These are phyloP conservation scores for Erythrolamprus reginae DNA, from an alignment of 2,113 vertebrate genomes.

Conservation along the genomic window DNA sequence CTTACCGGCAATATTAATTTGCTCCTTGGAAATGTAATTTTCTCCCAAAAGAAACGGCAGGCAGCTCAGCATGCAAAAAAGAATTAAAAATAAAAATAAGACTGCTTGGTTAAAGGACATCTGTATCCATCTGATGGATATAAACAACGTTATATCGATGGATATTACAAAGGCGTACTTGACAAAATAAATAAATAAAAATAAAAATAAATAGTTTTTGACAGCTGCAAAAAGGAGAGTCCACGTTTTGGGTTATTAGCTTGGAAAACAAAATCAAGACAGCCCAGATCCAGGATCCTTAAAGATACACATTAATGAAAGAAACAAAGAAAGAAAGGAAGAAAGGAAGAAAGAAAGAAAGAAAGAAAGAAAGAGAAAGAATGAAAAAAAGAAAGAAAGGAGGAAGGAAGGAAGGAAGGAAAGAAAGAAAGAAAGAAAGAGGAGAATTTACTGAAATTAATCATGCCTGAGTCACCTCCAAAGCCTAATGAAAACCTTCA, in stretches of 20 bases:
- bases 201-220: slow-evolving; percentile 35
- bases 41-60: slow-evolving; percentile 41
- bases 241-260: slow-evolving; percentile 59
- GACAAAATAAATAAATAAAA: too few species aligned
- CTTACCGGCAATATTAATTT: slow-evolving; percentile 23
- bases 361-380: too few species aligned
- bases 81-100: too few species aligned
- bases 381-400: too few species aligned
- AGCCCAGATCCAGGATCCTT: slow-evolving; percentile 49
- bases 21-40: slow-evolving; percentile 31
- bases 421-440: slow-evolving; percentile 15
- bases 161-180: too few species aligned
- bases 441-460: slow-evolving; percentile 48
- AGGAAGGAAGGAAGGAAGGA: too few species aligned
- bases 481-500: slow-evolving; percentile 67
- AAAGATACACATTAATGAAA: slow-evolving; percentile 57
- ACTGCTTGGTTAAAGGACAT: too few species aligned
- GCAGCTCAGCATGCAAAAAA: slow-evolving; percentile 50
- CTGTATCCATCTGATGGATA: too few species aligned
- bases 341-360: too few species aligned
- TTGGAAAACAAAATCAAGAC: slow-evolving; percentile 62
- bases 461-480: slow-evolving; percentile 58
- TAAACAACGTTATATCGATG: too few species aligned
- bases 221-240: slow-evolving; percentile 64
- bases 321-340: too few species aligned